phyloP scores from a whole-genome alignment of 2,797 vertebrate species.

The Melopsittacus undulatus region DNA sequence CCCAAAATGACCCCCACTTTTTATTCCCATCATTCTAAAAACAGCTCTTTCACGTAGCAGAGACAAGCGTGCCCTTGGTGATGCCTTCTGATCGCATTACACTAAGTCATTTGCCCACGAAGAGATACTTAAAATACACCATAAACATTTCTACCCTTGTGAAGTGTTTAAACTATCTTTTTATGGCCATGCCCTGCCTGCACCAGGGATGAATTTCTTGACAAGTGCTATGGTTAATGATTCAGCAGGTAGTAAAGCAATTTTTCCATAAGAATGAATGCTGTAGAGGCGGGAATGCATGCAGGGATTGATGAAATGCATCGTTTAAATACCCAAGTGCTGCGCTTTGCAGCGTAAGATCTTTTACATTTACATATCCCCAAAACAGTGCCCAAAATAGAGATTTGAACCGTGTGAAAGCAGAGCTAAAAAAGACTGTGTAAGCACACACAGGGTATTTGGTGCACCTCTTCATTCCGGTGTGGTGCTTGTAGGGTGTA shows the following conservation, averaged over 20 bases:
- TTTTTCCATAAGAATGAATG: slow-evolving; percentile 13
- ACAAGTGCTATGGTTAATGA: slow-evolving; percentile 35
- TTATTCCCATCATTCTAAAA: background rate
- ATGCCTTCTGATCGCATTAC: background rate
- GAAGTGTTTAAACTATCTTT: slow-evolving; percentile 11
- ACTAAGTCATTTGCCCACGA: background rate
- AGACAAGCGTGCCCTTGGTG: background rate
- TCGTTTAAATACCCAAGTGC: background rate
- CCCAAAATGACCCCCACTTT: background rate
- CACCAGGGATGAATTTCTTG: slow-evolving; percentile 15
- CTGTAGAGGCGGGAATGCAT: background rate
- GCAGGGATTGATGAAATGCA: background rate
- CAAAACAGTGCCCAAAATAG: background rate
- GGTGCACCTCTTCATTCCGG: background rate
- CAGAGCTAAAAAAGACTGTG: background rate
- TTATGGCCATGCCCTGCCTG: slow-evolving; percentile 23
- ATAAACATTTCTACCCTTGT: slow-evolving; percentile 33
- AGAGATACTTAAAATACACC: background rate
- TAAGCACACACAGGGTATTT: background rate
- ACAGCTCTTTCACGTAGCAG: background rate
- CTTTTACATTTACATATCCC: slow-evolving; percentile 1
- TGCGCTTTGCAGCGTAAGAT: background rate
- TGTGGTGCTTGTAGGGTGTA: background rate
- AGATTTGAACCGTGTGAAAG: background rate
- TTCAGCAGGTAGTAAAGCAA: slow-evolving; percentile 51